phyloP scores from a whole-genome alignment of 2,113 vertebrate species.

The Brevimyrus niger region DNA sequence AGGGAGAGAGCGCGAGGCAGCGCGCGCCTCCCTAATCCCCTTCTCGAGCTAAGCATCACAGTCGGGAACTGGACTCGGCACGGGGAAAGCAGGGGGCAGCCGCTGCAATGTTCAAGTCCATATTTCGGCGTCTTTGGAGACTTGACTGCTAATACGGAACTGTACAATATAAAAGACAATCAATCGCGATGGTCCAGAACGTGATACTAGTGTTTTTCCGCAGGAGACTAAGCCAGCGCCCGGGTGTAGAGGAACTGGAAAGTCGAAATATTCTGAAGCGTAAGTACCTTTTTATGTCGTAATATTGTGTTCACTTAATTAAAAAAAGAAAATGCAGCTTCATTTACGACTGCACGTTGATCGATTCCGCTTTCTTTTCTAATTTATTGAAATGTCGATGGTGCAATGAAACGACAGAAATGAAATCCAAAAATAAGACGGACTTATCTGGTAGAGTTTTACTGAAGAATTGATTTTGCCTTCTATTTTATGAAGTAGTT shows the following conservation, averaged over 20 bases:
- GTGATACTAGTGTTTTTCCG: constrained; percentile 95
- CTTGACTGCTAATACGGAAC: constrained; percentile 28
- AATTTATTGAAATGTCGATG: neutral
- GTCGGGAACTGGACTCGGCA: constrained; percentile 3
- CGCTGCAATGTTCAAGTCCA: constrained; percentile 41
- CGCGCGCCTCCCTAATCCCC: neutral
- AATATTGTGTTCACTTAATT: neutral
- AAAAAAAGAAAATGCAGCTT: neutral
- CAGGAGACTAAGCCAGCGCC: constrained; percentile 96
- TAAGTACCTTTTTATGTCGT: constrained; percentile 59
- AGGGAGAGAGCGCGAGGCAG: neutral
- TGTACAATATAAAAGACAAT: constrained; percentile 27
- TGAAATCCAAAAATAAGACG: neutral
- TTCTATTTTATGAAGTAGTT: neutral
- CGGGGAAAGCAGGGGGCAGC: constrained; percentile 23
- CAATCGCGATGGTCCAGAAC: constrained; percentile 81
- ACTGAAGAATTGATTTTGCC: neutral
- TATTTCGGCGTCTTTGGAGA: constrained; percentile 25
- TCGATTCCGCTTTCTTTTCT: neutral
- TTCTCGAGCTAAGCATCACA: constrained; percentile 36
- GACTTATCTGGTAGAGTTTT: neutral
- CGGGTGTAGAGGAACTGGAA: constrained; percentile 93
- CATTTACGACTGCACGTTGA: neutral
- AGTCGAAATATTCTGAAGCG: constrained; percentile 95
- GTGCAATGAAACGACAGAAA: neutral